Base-by-base conservation (phyloP, 37 sponge, comb jelly and placozoan genomes). In the Beroe ovata region DNA sequence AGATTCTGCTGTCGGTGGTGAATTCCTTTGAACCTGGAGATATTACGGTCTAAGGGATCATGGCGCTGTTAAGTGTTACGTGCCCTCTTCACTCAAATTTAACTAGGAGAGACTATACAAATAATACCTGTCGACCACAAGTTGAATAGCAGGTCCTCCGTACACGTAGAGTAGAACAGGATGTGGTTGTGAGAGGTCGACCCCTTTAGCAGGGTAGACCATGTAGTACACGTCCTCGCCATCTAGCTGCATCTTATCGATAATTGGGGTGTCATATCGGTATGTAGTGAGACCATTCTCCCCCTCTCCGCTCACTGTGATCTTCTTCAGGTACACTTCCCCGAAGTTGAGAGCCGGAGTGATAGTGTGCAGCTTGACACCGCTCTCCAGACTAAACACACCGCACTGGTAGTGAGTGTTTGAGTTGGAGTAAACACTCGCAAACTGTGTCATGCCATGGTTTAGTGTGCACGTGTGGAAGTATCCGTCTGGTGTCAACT, bases 1-100 rank as follows among this genome's bases (percentile, higher is more conserved):
- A 77, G 84, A 54, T 77, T 77, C 84, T 77, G 84, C 25, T 77
- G 84, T n/a, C 84, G 84, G 84, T 77, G 84, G 84, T 77, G 84
- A 54, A 77, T 77, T 16, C 84, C 84, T 77, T 77, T 77, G 41
- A 77, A 77, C 84, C 84, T 77, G 84, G 47, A n/a, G n/a, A n/a
- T n/a, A n/a, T n/a, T n/a, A n/a, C n/a, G n/a, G n/a, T n/a, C n/a
- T n/a, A n/a, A n/a, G n/a, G n/a, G n/a, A n/a, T n/a, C n/a, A n/a
- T n/a, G n/a, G n/a, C n/a, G n/a, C n/a, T n/a, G n/a, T n/a, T n/a
- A n/a, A n/a, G n/a, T n/a, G n/a, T n/a, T n/a, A n/a, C n/a, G n/a
- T n/a, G n/a, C n/a, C n/a, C n/a, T n/a, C n/a, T n/a, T n/a, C n/a
- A n/a, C n/a, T n/a, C n/a, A n/a, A n/a, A n/a, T n/a, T n/a, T n/a